Evolutionary conservation across 1,140 invertebrate species (phyloP), one percentile per base, ranked within the genome.

Genomic region (Piezodorus guildinii): DNA sequence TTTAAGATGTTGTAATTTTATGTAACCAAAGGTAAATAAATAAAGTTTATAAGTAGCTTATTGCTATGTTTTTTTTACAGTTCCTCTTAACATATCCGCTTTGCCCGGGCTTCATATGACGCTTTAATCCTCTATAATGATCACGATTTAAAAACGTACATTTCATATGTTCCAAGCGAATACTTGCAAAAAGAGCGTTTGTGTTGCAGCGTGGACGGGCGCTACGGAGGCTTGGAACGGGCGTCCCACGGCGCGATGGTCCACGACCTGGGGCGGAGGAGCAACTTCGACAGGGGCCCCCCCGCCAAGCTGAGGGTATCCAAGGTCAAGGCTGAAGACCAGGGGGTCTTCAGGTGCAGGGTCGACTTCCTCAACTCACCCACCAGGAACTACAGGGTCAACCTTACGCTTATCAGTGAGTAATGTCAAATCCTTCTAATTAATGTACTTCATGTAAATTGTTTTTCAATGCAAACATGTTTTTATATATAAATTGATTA

Each of bases 361-460:
- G 86, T 93, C 27, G 91, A 94, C 74, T 93, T 90, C 70, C 79
- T 86, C 49, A 84, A 91, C 71, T 87, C 87, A 0, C 90, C 90
- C 2, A 93, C 90, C 0, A 81, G 84, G 67, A 93, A 93, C 74
- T 89, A 84, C 70, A 80, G 81, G 68, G 85, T 92, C 68, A 92
- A 91, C 74, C 78, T 93, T 60, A 90, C 87, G 63, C 81, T 94
- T 71, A 83, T 93, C 69, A 89, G 91, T 93, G 76, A 83, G 83
- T 70, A 30, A 30, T 30, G n/a, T n/a, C n/a, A n/a, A n/a, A n/a
- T 30, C 8, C 3, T 30, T 30, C 8, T 30, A 30, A 30, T 30
- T 30, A 30, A 4, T 30, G 8, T 30, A 30, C 27, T 30, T 30
- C 27, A 30, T 30, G 8, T 4, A 30, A 3, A 8, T 30, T 30